Conservation (phyloP, 2,797 vertebrate genomes). For the Platyrinchus mystaceus region DNA sequence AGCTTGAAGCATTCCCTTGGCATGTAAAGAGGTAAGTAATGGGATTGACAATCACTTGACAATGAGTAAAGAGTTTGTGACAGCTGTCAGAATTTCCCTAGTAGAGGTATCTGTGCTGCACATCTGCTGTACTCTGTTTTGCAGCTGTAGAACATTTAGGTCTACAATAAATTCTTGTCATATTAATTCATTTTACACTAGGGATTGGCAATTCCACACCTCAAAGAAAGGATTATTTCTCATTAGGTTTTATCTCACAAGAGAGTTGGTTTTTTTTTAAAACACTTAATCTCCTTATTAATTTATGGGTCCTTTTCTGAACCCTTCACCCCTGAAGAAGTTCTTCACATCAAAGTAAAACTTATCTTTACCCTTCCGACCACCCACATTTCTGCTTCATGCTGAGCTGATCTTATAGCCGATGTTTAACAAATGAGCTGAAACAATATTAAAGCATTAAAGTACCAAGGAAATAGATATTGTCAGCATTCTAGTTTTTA, state of each 20-base stretch:
- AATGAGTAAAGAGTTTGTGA: neutral
- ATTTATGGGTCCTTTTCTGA: neutral
- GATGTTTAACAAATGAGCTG: neutral
- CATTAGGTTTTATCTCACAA: neutral
- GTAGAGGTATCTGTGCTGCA: neutral
- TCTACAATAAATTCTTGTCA: neutral
- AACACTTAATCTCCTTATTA: neutral
- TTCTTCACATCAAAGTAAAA: neutral
- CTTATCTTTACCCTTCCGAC: neutral
- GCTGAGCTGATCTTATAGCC: neutral
- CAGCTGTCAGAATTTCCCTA: neutral
- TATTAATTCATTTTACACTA: neutral
- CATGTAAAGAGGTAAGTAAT: neutral
- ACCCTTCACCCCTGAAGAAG: neutral
- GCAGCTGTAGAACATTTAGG: neutral
- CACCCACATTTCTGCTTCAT: neutral
- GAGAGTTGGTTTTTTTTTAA: neutral
- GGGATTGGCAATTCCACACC: neutral
- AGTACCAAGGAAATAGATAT: neutral
- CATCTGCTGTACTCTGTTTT: neutral
- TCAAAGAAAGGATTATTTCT: neutral
- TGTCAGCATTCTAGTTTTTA: neutral
- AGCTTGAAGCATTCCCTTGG: neutral
- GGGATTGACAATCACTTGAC: neutral
- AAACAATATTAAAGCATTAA: neutral